A percentile compares a stretch with the other conserved stretches of the same genome.
Evolutionary conservation across 2,113 vertebrate species (phyloP).

Genomic region (Carlito syrichta): DNA sequence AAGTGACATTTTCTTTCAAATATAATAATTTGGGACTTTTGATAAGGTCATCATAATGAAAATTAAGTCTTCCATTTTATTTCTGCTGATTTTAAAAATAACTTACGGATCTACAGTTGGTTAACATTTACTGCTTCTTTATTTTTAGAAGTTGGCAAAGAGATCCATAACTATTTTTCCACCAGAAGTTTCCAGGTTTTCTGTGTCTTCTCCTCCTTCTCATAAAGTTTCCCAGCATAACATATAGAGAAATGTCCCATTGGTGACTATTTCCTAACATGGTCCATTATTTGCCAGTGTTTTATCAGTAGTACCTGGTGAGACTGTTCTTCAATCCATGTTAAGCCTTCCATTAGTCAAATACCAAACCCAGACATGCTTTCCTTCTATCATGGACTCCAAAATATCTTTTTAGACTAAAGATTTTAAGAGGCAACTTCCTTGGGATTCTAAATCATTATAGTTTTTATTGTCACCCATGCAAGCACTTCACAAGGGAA

Average conservation of each 20-base stretch:
- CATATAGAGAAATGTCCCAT: not conserved
- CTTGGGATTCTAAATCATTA: not conserved
- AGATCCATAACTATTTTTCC: slow-evolving; percentile 18
- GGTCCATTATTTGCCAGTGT: not conserved
- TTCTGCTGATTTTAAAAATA: slow-evolving; percentile 63
- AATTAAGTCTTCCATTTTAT: slow-evolving; percentile 36
- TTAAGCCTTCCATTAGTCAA: not conserved
- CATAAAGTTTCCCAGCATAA: slow-evolving; percentile 43
- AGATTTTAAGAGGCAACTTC: slow-evolving; percentile 7
- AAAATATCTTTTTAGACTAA: not conserved
- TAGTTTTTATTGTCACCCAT: not conserved
- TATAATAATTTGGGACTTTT: not conserved
- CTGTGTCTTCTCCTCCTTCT: slow-evolving; percentile 16
- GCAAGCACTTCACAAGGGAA: not conserved
- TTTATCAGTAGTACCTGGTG: not conserved
- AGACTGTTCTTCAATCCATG: not conserved
- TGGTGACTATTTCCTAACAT: not conserved
- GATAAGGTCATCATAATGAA: slow-evolving; percentile 7
- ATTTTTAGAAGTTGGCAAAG: slow-evolving; percentile 71
- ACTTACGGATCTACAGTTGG: not conserved
- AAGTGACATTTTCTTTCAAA: slow-evolving; percentile 19
- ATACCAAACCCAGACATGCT: not conserved
- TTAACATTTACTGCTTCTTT: slow-evolving; percentile 40
- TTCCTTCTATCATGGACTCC: not conserved
- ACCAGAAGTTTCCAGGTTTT: slow-evolving; percentile 40